Evolutionary conservation across 2,113 vertebrate genomes (phyloP), one percentile per base, ranked within the genome.

Genomic region (Neodon shergylaensis): DNA sequence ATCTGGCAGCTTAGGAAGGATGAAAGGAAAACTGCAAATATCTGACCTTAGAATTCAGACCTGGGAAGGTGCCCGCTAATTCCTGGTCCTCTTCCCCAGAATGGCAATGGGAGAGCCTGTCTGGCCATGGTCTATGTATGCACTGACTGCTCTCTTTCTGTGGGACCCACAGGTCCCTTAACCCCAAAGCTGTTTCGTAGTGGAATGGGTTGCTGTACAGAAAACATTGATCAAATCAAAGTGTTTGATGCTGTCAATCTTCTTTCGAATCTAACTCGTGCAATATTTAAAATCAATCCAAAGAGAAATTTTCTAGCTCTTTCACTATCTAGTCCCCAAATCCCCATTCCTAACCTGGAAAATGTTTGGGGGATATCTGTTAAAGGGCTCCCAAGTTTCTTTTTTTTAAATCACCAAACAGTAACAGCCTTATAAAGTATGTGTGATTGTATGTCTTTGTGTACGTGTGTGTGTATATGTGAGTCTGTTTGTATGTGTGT

Each of bases 241-340:
- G 26, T 70, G 72, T 84, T 58, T 52, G 16, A 42, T 72, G 63
- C 54, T 78, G 77, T 74, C 84, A 89, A n/a, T 79, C 81, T 52
- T 63, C 26, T 88, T 81, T 93, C 83, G 28, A 84, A 22, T 73
- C 58, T 83, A 87, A 74, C 52, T 92, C 47, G 16, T 3, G 58
- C 26, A 6, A 33, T 63, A 68, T 66, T 93, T 95, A 87, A 94
- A 92, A 94, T 70, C 58, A 82, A 89, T 24, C 17, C 26, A 44
- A 54, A 66, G 42, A 12, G 68, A 73, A 22, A 13, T 47, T 87
- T 94, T 90, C 54, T 44, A 87, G 47, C 10, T 3, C 3, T 21
- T 72, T 90, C 65, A 83, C 36, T 58, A 31, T 73, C 82, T 65
- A 77, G 6, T 4, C n/a, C 4, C 61, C 31, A 65, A 85, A 52